These are phyloP conservation scores for Phrynocephalus guinanensis DNA, from an alignment of 2,797 vertebrate species.

Conservation along the genomic window DNA sequence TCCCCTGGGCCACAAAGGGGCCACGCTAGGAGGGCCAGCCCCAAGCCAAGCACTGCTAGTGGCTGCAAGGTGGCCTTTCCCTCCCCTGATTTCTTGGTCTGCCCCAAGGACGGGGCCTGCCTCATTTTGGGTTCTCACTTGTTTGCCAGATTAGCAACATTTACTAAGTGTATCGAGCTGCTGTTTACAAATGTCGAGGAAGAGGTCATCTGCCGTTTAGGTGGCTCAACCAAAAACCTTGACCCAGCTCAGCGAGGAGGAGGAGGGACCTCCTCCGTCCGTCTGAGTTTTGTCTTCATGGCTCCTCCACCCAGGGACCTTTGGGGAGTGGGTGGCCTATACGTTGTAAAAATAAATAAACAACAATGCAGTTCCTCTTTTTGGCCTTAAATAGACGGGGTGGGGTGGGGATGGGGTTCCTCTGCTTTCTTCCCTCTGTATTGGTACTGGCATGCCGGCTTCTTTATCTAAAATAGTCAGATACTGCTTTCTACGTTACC, in stretches of 20 bases:
- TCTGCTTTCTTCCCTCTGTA: neutral
- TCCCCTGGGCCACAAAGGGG: too few species aligned
- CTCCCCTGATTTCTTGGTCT: neutral
- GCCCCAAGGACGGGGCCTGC: neutral
- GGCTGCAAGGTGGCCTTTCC: too few species aligned
- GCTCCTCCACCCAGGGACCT: too few species aligned
- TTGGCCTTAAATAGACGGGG: neutral
- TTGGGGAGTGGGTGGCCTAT: too few species aligned
- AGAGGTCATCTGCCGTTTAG: neutral
- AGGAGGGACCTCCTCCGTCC: neutral
- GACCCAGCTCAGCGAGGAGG: neutral
- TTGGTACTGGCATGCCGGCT: neutral
- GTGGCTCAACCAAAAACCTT: neutral
- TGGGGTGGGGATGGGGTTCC: neutral
- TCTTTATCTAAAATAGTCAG: neutral
- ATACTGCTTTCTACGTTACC: neutral
- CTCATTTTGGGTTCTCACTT: neutral
- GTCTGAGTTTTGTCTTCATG: neutral
- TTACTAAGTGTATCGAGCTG: neutral
- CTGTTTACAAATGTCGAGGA: neutral
- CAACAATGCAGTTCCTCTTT: slow-evolving; percentile 9
- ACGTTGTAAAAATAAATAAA: too few species aligned
- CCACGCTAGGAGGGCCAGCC: too few species aligned
- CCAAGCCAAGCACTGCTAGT: too few species aligned
- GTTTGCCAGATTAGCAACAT: neutral